phyloP scores from a whole-genome alignment of 2,888 invertebrate genomes.

The Dilophus febrilis region DNA sequence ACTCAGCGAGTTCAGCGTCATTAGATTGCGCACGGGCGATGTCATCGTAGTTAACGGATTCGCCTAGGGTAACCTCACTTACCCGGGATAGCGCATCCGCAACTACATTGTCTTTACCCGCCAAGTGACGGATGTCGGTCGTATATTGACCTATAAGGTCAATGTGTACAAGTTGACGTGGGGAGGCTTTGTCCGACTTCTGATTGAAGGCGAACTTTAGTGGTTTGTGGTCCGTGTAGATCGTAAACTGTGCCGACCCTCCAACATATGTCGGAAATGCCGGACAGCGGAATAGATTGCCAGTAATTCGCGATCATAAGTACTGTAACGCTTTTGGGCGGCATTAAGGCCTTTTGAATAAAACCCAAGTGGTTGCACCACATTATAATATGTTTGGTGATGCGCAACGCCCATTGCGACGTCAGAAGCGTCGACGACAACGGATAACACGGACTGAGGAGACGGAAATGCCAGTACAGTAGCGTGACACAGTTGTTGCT shows the following conservation, averaged over 20 bases:
- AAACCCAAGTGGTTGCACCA: slow-evolving; percentile 22
- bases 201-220: slow-evolving; percentile 17
- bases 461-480: not conserved
- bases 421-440: slow-evolving; percentile 17
- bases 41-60: not conserved
- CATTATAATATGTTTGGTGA: slow-evolving; percentile 16
- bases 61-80: not conserved
- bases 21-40: not conserved
- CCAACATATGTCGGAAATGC: slow-evolving; percentile 13
- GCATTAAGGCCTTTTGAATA: slow-evolving; percentile 20
- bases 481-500: not conserved
- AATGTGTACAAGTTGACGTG: slow-evolving; percentile 19
- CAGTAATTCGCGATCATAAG: slow-evolving; percentile 24
- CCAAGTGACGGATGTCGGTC: slow-evolving; percentile 10
- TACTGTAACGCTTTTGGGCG: slow-evolving; percentile 19
- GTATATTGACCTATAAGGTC: slow-evolving; percentile 9
- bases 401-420: slow-evolving; percentile 22
- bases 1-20: not conserved
- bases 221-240: slow-evolving; percentile 13
- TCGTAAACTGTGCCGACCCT: slow-evolving; percentile 10
- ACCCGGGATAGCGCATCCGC: slow-evolving; percentile 11
- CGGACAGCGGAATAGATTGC: slow-evolving; percentile 22
- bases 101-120: slow-evolving; percentile 8
- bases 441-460: slow-evolving; percentile 13
- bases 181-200: slow-evolving; percentile 17